Conservation (phyloP, 2,113 vertebrate genomes). For the Dromas ardeola region DNA sequence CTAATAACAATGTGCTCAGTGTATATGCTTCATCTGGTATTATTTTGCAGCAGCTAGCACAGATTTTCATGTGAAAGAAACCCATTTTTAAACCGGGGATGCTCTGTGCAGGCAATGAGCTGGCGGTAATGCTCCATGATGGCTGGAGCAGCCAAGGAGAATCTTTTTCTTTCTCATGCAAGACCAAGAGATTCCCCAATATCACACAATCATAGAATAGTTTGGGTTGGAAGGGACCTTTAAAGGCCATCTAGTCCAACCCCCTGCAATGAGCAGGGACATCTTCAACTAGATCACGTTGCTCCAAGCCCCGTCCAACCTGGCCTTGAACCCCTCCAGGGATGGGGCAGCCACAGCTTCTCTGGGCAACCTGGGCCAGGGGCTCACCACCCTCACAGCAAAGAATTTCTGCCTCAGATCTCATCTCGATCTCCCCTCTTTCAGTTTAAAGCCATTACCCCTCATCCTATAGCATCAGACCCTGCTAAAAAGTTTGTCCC, state of each 20-base stretch:
- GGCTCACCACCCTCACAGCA: no score
- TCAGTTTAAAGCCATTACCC: neutral
- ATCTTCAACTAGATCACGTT: neutral
- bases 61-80: neutral
- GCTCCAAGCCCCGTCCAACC: no score
- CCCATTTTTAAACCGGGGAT: neutral
- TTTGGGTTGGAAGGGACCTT: neutral
- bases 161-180: neutral
- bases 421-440: no score
- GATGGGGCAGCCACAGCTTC: no score
- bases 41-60: neutral
- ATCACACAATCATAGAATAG: neutral
- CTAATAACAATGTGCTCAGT: neutral
- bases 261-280: neutral
- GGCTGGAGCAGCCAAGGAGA: neutral
- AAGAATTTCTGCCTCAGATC: no score
- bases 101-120: neutral
- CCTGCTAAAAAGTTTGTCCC: neutral
- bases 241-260: neutral
- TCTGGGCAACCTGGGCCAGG: neutral
- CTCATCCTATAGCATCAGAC: neutral
- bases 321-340: no score
- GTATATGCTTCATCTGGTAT: neutral
- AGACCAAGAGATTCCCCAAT: neutral
- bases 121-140: neutral